Conservation (phyloP, 2,797 vertebrate species). For the Bradypodion ventrale region DNA sequence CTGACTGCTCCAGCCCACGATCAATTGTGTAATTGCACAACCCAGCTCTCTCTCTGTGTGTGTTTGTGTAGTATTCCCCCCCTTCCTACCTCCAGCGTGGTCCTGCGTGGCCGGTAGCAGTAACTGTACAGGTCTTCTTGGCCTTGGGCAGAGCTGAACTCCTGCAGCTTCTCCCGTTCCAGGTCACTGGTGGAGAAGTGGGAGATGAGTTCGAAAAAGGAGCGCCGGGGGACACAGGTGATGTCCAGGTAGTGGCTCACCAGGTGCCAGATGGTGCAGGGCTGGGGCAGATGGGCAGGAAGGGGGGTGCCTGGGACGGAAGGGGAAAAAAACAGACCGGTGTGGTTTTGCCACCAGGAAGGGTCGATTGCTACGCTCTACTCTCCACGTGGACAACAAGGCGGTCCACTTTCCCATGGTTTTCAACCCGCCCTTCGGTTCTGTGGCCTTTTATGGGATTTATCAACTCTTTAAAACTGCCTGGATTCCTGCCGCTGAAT, state of each 20-base stretch:
- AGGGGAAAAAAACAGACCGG: background rate
- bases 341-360: too few species aligned
- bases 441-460: background rate
- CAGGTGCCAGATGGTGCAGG: slow-evolving; percentile 82
- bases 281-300: slow-evolving; percentile 81
- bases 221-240: slow-evolving; percentile 86
- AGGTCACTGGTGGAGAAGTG: slow-evolving; percentile 79
- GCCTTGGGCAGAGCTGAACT: slow-evolving; percentile 86
- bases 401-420: too few species aligned
- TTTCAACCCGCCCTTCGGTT: too few species aligned
- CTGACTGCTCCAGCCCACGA: too few species aligned
- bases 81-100: slow-evolving; percentile 86
- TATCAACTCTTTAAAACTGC: background rate
- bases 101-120: slow-evolving; percentile 88
- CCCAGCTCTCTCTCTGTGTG: too few species aligned
- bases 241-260: slow-evolving; percentile 87
- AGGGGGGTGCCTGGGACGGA: slow-evolving; percentile 61
- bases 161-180: slow-evolving; percentile 88
- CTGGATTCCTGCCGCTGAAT: too few species aligned
- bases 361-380: too few species aligned
- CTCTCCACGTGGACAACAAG: too few species aligned
- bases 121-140: slow-evolving; percentile 89
- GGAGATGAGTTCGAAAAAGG: slow-evolving; percentile 89
- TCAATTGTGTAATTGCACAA: background rate
- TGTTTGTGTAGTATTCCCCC: too few species aligned